Percentiles rank a stretch among this genome's conserved stretches.
phyloP scores from a whole-genome alignment of 2,113 vertebrate species.

The Odocoileus virginianus region DNA sequence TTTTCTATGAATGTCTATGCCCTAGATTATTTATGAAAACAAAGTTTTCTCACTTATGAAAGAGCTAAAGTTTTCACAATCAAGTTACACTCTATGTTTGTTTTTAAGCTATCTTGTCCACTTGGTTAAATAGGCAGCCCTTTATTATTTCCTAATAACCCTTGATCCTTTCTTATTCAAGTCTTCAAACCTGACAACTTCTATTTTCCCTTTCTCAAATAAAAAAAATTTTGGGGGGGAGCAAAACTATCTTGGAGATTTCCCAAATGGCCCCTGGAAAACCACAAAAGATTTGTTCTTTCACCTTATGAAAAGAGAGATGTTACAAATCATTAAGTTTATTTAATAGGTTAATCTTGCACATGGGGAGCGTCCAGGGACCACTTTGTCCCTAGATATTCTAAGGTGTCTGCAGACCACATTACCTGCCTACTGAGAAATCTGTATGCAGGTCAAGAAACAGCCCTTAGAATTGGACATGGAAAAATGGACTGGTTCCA shows the following conservation, averaged over 20 bases:
- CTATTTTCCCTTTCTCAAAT: not conserved
- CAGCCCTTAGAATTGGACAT: not conserved
- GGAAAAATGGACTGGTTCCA: not conserved
- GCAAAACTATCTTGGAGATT: not conserved
- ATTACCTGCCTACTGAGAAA: not conserved
- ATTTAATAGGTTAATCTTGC: not conserved
- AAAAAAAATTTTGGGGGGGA: not conserved
- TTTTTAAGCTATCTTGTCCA: not conserved
- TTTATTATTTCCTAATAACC: not conserved
- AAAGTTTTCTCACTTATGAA: not conserved
- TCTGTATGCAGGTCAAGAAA: not conserved
- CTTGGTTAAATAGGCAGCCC: not conserved
- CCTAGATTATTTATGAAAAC: not conserved
- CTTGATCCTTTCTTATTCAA: not conserved
- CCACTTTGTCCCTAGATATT: rapidly evolving
- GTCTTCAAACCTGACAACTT: not conserved
- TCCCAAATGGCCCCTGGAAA: not conserved
- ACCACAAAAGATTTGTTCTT: not conserved
- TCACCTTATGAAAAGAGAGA: not conserved
- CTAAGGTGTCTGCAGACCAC: not conserved
- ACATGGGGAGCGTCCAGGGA: rapidly evolving
- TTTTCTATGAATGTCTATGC: not conserved
- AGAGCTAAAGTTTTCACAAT: not conserved
- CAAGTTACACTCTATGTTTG: not conserved
- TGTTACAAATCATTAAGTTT: not conserved